Evolutionary conservation across 1,140 invertebrate species (phyloP).

Genomic region (Tetramorium simillimum): DNA sequence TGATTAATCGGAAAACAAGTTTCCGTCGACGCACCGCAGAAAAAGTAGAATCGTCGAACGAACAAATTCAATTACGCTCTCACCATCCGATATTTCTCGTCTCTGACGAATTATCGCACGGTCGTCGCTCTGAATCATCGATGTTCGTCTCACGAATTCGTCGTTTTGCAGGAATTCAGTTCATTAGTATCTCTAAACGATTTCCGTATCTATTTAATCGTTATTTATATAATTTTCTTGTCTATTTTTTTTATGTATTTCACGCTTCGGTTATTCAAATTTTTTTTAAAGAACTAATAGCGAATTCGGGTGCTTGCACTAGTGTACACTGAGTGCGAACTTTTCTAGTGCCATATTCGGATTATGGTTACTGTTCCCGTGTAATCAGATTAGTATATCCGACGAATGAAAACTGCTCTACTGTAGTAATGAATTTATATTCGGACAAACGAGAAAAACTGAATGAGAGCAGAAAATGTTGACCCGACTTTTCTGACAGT

Average conservation of each 20-base stretch:
- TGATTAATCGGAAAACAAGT: slow-evolving; percentile 59
- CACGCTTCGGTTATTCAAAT: not conserved
- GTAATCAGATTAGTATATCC: too few relatives aligned
- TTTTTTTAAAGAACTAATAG: not conserved
- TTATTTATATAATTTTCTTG: not conserved
- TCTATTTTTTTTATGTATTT: not conserved
- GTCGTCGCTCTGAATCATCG: not conserved
- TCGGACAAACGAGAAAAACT: too few relatives aligned
- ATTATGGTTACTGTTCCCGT: too few relatives aligned
- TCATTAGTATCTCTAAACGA: not conserved
- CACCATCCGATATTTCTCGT: slow-evolving; percentile 41
- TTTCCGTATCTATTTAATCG: not conserved
- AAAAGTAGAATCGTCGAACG: slow-evolving; percentile 47
- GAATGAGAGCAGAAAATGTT: too few relatives aligned
- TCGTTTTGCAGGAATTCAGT: not conserved
- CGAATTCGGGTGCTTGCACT: too few relatives aligned
- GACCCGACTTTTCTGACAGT: too few relatives aligned
- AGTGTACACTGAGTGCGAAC: too few relatives aligned
- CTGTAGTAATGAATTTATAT: too few relatives aligned
- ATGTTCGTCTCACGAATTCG: not conserved
- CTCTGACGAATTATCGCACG: slow-evolving; percentile 11
- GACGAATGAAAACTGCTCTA: too few relatives aligned
- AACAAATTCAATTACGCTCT: slow-evolving; percentile 52
- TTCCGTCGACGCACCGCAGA: slow-evolving; percentile 46
- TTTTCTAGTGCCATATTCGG: too few relatives aligned